Conservation (phyloP, 2,797 vertebrate species). For the Schizothorax lantsangensis region DNA sequence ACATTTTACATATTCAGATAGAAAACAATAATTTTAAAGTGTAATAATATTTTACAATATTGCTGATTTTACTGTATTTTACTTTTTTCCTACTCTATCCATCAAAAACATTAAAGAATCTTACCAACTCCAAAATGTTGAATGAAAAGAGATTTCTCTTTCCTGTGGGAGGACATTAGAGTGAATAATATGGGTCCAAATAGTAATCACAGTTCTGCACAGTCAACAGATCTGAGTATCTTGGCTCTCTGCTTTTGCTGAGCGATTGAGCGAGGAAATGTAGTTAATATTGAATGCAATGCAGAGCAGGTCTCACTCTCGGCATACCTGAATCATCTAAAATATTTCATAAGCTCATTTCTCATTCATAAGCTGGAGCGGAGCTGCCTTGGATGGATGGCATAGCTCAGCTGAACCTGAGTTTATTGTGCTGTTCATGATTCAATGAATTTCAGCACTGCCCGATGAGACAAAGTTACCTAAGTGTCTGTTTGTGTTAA, state of each 20-base stretch:
- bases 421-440: constrained; percentile 20
- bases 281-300: constrained; percentile 49
- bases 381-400: constrained; percentile 6
- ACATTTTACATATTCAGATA: background rate
- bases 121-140: background rate
- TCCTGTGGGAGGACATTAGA: constrained; percentile 8
- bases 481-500: constrained; percentile 45
- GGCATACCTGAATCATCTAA: constrained; percentile 21
- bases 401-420: background rate
- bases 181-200: background rate
- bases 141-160: background rate
- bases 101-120: background rate
- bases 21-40: background rate
- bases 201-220: background rate
- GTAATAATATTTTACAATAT: background rate
- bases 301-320: background rate
- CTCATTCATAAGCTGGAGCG: constrained; percentile 35
- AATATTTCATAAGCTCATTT: constrained; percentile 30
- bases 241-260: constrained; percentile 27
- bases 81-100: background rate
- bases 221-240: constrained; percentile 22
- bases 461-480: constrained; percentile 12
- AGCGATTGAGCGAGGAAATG: constrained; percentile 20
- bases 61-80: background rate
- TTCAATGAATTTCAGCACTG: constrained; percentile 36